A percentile compares a stretch with the other conserved stretches of the same genome.
These are phyloP conservation scores for Coenonympha arcania DNA, from an alignment of 2,888 invertebrate genomes.

Conservation along the genomic window DNA sequence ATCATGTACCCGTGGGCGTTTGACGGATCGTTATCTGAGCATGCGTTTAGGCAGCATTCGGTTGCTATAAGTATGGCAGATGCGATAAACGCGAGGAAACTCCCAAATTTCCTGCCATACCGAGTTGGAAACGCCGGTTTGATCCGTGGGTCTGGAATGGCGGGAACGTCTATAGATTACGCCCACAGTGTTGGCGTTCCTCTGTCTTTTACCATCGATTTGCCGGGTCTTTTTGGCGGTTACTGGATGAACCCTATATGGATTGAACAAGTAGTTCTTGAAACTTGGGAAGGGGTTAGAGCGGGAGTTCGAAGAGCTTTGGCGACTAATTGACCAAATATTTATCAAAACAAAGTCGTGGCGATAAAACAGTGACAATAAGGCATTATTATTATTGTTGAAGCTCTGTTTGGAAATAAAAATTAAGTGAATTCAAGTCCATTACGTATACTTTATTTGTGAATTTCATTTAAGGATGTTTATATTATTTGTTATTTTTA, in stretches of 20 bases:
- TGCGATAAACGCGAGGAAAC: conserved; percentile 48
- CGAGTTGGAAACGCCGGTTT: conserved; percentile 68
- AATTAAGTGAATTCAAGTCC: no score
- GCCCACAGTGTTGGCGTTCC: conserved; percentile 73
- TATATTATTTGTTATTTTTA: no score
- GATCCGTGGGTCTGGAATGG: conserved; percentile 68
- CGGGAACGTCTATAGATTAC: conserved; percentile 80
- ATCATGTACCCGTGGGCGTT: conserved; percentile 81
- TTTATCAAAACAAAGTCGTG: no score
- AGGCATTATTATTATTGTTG: no score
- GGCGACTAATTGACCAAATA: conserved; percentile 9
- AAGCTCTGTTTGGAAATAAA: no score
- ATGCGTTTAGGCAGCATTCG: conserved; percentile 57
- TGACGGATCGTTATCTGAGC: conserved; percentile 62
- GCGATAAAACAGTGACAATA: no score
- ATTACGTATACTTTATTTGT: no score
- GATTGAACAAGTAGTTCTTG: conserved; percentile 72
- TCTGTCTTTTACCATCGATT: conserved; percentile 76
- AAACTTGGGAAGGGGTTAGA: conserved; percentile 66
- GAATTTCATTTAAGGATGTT: no score
- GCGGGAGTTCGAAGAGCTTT: conserved; percentile 9
- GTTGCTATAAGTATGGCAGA: conserved; percentile 56
- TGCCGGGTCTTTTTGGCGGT: conserved; percentile 71
- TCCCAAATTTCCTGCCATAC: conserved; percentile 55
- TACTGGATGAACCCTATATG: conserved; percentile 73